Base-by-base conservation (phyloP, 2,888 invertebrate species). In the Pterostichus madidus region DNA sequence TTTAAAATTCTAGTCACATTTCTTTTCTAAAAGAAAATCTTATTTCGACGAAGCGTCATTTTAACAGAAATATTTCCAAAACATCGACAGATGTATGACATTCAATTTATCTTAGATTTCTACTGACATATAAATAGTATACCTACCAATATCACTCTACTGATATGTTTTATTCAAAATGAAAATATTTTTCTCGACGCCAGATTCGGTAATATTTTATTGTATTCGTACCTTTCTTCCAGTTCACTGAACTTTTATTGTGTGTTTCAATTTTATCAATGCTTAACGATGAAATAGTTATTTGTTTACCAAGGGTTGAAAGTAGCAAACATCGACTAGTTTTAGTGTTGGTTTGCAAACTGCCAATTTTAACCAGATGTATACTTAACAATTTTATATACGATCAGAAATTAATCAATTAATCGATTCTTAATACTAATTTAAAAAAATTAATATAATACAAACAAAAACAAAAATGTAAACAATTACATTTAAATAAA, bases 51-150 rank as follows among this genome's bases (percentile, higher is more conserved):
- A 35, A 64, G 64, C 35, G 64, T 64, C 64, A 64, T 64, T 64
- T 64, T 64, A 64, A 71, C 71, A 49, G 71, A 71, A 71, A 71
- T 46, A 71, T 71, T 71, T 71, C n/a, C 46, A 71, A 71, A 71
- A 71, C 71, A 71, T 71, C 71, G 71, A 71, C 71, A 71, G 71
- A 71, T 11, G 71, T 46, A 39, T 71, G 71, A 71, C 71, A 71
- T 71, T 71, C 71, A 71, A 71, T 71, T 71, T 71, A 71, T 71
- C 71, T 71, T 71, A 71, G 44, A 49, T 46, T 64, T 71, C 46
- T 46, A 71, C 71, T 24, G 71, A 71, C 46, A 71, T 49, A 44
- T 46, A 71, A 46, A 46, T 71, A 10, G 71, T 71, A 46, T 15
- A 68, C 68, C 32, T 68, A 39, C 35, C 71, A 32, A 13, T 71